phyloP scores from a whole-genome alignment of 1,140 invertebrate species.

The Drosophila parvula region DNA sequence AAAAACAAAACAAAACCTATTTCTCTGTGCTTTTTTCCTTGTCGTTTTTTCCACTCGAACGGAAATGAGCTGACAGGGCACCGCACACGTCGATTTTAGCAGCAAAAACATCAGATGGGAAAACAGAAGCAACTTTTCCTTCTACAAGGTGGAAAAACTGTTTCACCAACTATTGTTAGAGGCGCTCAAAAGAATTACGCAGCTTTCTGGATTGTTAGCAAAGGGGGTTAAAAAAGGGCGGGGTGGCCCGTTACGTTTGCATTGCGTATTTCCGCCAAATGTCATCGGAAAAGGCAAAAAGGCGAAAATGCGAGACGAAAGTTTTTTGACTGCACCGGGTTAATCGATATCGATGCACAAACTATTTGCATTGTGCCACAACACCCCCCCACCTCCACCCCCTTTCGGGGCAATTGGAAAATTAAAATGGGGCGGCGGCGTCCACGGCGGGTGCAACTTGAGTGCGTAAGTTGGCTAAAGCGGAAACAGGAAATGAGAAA shows the following conservation, averaged over 20 bases:
- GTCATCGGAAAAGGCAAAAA: constrained; percentile 68
- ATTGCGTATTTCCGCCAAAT: constrained; percentile 83
- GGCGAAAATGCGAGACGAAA: constrained; percentile 47
- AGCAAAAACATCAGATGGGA: constrained; percentile 9
- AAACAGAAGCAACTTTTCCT: constrained; percentile 16
- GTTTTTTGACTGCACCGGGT: constrained; percentile 69
- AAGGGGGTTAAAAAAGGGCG: constrained; percentile 11
- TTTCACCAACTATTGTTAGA: constrained; percentile 79
- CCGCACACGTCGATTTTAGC: constrained; percentile 62
- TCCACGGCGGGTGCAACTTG: constrained; percentile 21
- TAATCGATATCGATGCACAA: constrained; percentile 66
- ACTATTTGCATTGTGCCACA: constrained; percentile 64
- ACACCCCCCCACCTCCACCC: not conserved
- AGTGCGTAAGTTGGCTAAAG: constrained; percentile 57
- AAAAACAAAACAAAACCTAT: constrained; percentile 25
- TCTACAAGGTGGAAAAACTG: constrained; percentile 62
- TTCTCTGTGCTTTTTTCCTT: constrained; percentile 41
- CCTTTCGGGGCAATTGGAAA: constrained; percentile 3
- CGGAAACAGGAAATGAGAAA: constrained; percentile 82
- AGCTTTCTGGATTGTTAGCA: constrained; percentile 64
- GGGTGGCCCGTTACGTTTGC: constrained; percentile 66
- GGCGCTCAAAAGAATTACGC: constrained; percentile 75
- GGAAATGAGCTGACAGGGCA: constrained; percentile 76
- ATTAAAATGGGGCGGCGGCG: not conserved
- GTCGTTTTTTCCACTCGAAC: constrained; percentile 72